Base-by-base conservation (phyloP, 92 coral and sea anemone genomes). In the Desmophyllum pertusum region DNA sequence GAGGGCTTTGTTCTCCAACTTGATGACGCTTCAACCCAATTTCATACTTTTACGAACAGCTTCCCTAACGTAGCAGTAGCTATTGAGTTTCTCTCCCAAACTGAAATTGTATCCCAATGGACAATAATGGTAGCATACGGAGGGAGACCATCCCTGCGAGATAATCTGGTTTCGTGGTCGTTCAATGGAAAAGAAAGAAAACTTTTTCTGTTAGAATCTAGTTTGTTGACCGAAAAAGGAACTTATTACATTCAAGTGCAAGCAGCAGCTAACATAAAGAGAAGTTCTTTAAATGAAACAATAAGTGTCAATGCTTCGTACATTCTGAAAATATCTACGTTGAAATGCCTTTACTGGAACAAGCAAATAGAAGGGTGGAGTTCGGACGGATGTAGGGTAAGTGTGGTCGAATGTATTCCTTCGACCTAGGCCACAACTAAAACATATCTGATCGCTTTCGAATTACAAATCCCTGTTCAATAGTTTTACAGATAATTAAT, bases 311-410 rank as follows among this genome's bases (percentile, higher is more conserved):
- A 92, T 63, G 73, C 86, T 11, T 87, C 98, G 13, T 94, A 94
- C 83, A 90, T 90, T 27, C 87, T 96, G 43, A 90, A 86, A 39
- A 70, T 93, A 70, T 92, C 91, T 73, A 88, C 80, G 19, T 87
- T 97, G 11, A 84, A 91, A 13, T 96, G 98, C 62, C 80, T 90
- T 31, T 91, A 84, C 83, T 96, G 98, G 98, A 75, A 83, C 62
- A 83, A 84, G n/a, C 72, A 73, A 14, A 69, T 74, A 35, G 84
- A 85, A 39, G 79, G 75, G 6, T 96, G 98, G 92, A 92, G 75
- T 51, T 31, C 74, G 14, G 79, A 52, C 18, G 93, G 93, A 10
- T 94, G 98, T 61, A 87, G 76, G 86, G 98, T 96, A 57, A 82
- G 92, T 31, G 0, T 37, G 13, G 10, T 62, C 33, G 3, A 13